Percentiles rank a stretch among this genome's conserved stretches.
These are phyloP conservation scores for Syrphus vitripennis DNA, from an alignment of 2,888 invertebrate genomes.

Conservation along the genomic window DNA sequence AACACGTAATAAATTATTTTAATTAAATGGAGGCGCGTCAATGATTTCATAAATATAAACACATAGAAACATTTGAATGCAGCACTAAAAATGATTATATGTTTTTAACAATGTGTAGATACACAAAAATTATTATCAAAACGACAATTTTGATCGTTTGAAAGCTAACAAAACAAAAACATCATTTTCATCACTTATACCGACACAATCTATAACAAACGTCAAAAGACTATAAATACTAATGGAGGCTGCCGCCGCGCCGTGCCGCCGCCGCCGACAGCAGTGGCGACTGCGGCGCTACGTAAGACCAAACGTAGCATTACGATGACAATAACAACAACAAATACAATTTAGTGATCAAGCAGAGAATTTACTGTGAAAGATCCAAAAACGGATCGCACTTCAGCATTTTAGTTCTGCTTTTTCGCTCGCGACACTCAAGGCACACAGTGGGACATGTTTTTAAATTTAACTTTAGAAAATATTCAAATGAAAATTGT, in stretches of 20 bases:
- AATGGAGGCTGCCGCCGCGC: background rate
- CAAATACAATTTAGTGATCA: slow-evolving; percentile 40
- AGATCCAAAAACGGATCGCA: slow-evolving; percentile 56
- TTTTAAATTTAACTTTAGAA: too few species aligned
- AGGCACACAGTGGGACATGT: background rate
- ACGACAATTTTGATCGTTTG: slow-evolving; percentile 27
- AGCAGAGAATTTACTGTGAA: slow-evolving; percentile 56
- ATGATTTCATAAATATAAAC: slow-evolving; percentile 41
- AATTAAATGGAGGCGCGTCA: slow-evolving; percentile 57
- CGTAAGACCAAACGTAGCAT: slow-evolving; percentile 33
- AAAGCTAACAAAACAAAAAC: slow-evolving; percentile 25
- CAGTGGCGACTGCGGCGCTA: slow-evolving; percentile 36
- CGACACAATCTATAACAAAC: slow-evolving; percentile 29
- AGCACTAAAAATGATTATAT: slow-evolving; percentile 22
- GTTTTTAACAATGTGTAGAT: background rate
- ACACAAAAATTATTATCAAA: background rate
- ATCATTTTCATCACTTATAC: slow-evolving; percentile 1
- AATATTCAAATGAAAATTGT: too few species aligned
- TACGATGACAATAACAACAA: slow-evolving; percentile 26
- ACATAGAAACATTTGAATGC: background rate
- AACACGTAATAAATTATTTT: background rate
- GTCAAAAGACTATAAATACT: slow-evolving; percentile 1
- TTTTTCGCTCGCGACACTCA: background rate
- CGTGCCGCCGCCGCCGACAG: background rate
- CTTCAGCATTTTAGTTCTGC: slow-evolving; percentile 12